Base-by-base conservation (phyloP, 2,888 invertebrate genomes). In the Melanargia galathea region DNA sequence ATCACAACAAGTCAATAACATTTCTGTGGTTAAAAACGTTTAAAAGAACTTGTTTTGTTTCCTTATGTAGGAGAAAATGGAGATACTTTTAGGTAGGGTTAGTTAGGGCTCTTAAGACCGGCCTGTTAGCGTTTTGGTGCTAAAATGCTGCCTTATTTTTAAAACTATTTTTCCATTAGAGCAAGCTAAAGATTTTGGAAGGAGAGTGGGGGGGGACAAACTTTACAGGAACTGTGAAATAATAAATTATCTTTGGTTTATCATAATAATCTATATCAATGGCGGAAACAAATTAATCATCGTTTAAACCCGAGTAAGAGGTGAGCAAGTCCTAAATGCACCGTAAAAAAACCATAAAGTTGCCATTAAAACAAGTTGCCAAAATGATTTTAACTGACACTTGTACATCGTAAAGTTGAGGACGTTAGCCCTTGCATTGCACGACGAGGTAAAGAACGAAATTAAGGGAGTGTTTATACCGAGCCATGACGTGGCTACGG, bases 291-390 rank as follows among this genome's bases (percentile, higher is more conserved):
- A 57, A 67, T 69, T 62, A 69, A 70, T 71, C 70, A 68, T 56
- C 45, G 61, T 58, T 67, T 65, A 63, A 64, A 59, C 62, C 49
- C 57, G 55, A 57, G 33, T 48, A 65, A 58, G 62, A 51, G 46
- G 59, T 62, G 65, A 65, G 62, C 57, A 57, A 60, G 62, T 66
- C 69, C n/a, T 65, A 69, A 72, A 67, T 64, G 67, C 58, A 56
- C 51, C 62, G 59, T 66, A 68, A 71, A 71, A 66, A 58, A 45
- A 60, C 63, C 64, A 67, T 70, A 68, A 72, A 70, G 62, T 56
- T 55, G 57, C 60, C 62, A 66, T 72, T 65, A 67, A 69, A 63
- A 51, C 59, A 43, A 51, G 30, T 56, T 66, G 69, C 61, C 65
- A 68, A 71, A 71, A 70, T 69, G 64, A 68, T 68, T 63, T 55